Base-by-base conservation (phyloP, 2,113 vertebrate genomes). In the Toxotes chatareus region DNA sequence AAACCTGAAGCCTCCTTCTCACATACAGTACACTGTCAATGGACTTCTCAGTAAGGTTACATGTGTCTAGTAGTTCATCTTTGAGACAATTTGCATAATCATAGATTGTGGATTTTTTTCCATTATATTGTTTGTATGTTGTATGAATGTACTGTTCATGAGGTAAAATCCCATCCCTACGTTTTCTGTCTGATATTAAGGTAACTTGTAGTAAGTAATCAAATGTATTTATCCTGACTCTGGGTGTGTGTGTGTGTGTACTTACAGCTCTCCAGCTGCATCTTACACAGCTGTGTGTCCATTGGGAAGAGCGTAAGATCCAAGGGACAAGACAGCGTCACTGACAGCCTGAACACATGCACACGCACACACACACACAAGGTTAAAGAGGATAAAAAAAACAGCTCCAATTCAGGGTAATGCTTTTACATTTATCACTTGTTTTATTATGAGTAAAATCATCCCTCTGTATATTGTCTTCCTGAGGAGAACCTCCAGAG, bases 201-300 rank as follows among this genome's bases (percentile, higher is more conserved):
- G n/a, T n/a, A n/a, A n/a, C n/a, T n/a, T n/a, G n/a, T n/a, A n/a
- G n/a, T n/a, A n/a, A 47, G 19, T 46, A 8, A 59, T 19, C 9
- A 31, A 19, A 34, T 14, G 19, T 21, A 4, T 19, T 47, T 47
- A 51, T 19, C 49, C 17, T 51, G 4, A 51, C 61, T 42, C 8
- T 34, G 27, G 61, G 34, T 51, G 55, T 44, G 38, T 4, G 44
- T 72, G 23, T 23, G 51, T 68, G 44, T 74, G 42, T 76, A 98
- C 98, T 84, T 94, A 99, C 98, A 99, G 93, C 98, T 99, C 91
- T 99, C 98, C 86, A 99, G 89, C 83, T 99, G 98, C 96, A 99
- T 99, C 93, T 99, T 99, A 94, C 98, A 99, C 56, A 93, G 94
- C 23, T 99, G 98, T 23, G 97, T 99, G 87, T 99, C 98, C 98